A percentile compares a stretch with the other conserved stretches of the same genome.
These are phyloP conservation scores for Synanthedon formicaeformis DNA, from an alignment of 2,888 invertebrate species.

Conservation along the genomic window DNA sequence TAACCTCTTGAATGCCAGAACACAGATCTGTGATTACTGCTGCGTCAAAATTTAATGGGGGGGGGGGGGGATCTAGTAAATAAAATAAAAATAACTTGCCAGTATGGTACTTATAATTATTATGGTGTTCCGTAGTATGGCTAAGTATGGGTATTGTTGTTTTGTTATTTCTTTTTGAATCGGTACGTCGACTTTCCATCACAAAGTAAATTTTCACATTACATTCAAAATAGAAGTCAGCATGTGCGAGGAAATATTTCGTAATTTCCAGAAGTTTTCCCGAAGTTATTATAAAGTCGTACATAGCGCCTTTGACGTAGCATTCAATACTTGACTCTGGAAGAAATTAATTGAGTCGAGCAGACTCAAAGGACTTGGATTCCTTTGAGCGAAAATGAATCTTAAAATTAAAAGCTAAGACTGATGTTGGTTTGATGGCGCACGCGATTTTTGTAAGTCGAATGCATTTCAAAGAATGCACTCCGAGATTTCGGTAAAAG, in stretches of 20 bases:
- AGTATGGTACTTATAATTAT: too few species aligned
- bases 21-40: too few species aligned
- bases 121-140: too few species aligned
- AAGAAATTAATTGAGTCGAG: conserved; percentile 4
- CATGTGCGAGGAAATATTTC: neutral
- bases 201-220: neutral
- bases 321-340: conserved; percentile 4
- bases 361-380: neutral
- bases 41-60: too few species aligned
- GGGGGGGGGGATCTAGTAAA: too few species aligned
- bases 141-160: too few species aligned
- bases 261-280: neutral
- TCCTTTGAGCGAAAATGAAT: neutral
- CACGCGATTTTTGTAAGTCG: neutral
- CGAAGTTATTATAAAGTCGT: conserved; percentile 4
- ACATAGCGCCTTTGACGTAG: conserved; percentile 3
- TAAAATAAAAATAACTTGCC: too few species aligned
- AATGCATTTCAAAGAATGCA: neutral
- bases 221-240: neutral
- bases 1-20: too few species aligned
- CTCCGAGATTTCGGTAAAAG: neutral
- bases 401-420: neutral
- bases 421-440: neutral
- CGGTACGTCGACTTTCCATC: too few species aligned
- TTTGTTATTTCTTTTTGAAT: too few species aligned